phyloP scores from a whole-genome alignment of 2,888 invertebrate species.

The Azorinus chamasolen region DNA sequence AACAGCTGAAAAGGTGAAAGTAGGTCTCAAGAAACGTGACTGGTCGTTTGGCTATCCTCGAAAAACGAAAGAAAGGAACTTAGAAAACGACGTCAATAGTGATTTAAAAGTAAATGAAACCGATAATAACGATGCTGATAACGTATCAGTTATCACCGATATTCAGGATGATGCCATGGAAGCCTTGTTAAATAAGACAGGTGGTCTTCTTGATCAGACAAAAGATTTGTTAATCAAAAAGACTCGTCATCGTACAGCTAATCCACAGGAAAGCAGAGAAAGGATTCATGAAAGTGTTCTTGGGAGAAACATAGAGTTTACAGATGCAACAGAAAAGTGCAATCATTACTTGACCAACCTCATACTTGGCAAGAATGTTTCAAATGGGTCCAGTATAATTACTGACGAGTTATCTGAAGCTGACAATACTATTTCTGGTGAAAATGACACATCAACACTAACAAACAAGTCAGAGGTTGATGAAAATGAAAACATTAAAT shows the following conservation, averaged over 20 bases:
- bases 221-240: neutral
- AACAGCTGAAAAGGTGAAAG: no score
- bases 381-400: no score
- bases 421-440: neutral
- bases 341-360: conserved; percentile 2
- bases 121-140: no score
- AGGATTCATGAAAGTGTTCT: neutral
- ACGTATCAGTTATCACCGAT: no score
- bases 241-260: neutral
- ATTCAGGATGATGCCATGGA: neutral
- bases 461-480: no score
- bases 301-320: neutral
- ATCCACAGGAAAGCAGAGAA: neutral
- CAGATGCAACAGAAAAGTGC: conserved; percentile 3
- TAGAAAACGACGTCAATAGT: neutral
- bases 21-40: conserved; percentile 10
- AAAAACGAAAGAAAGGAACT: conserved; percentile 14
- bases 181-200: neutral
- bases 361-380: neutral
- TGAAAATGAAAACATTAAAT: no score
- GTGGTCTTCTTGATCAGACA: neutral
- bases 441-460: no score
- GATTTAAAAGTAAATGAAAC: neutral
- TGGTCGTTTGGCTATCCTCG: conserved; percentile 61
- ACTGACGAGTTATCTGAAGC: no score